phyloP scores from a whole-genome alignment of 2,113 vertebrate genomes.

The Garra rufa region DNA sequence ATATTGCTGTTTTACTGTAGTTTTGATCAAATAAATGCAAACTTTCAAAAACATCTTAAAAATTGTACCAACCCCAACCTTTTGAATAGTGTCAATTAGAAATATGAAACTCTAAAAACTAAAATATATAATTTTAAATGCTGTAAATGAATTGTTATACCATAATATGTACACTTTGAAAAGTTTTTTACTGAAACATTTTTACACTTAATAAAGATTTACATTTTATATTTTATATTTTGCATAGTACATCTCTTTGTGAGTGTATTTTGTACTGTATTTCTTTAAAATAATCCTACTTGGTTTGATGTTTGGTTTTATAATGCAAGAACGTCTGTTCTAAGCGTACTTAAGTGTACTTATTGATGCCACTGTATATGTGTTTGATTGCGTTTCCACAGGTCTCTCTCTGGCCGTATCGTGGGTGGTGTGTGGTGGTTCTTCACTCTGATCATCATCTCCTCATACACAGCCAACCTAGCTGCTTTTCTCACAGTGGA shows the following conservation, averaged over 20 bases:
- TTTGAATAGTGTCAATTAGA: too few species aligned
- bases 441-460: constrained; percentile 99
- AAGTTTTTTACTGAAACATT: neutral
- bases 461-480: constrained; percentile 98
- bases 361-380: neutral
- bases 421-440: constrained; percentile 99
- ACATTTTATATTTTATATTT: neutral
- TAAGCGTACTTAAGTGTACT: neutral
- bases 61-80: too few species aligned
- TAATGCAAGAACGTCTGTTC: neutral
- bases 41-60: neutral
- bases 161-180: neutral
- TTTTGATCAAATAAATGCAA: neutral
- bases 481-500: constrained; percentile 98
- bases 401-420: constrained; percentile 96
- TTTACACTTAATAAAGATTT: too few species aligned
- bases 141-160: neutral
- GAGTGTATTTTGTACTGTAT: neutral
- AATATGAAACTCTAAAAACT: too few species aligned
- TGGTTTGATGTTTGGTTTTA: neutral
- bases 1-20: neutral
- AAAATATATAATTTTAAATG: neutral
- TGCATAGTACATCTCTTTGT: neutral
- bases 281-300: neutral
- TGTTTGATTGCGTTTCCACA: constrained; percentile 23